Base-by-base conservation (phyloP, 1,140 invertebrate species). In the Xylocopa sonorina region DNA sequence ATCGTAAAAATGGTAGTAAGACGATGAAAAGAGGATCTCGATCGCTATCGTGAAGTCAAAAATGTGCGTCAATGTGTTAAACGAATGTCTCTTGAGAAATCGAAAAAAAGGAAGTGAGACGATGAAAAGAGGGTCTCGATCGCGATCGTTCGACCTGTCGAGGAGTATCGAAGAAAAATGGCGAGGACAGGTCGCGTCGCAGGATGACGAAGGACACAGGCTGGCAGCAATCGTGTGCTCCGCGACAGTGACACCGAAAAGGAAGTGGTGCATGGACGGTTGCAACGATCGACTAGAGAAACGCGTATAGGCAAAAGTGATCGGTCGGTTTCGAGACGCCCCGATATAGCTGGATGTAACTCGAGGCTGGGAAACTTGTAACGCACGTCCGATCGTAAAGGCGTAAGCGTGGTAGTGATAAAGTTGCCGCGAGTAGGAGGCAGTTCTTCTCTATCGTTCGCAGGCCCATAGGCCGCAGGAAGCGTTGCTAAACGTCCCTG, bases 401-500 rank as follows among this genome's bases (percentile, higher is more conserved):
- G 53, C 58, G 81, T 82, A 63, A 72, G 27, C 71, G 79, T 78
- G 66, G 58, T 75, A 60, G 79, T 53, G 64, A 76, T 64, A 55
- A 73, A 29, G 32, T 60, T 72, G 71, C 34, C 68, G 71, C 12
- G 57, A 80, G 48, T 57, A 63, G 58, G 48, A 53, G 78, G 74
- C 43, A 58, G 43, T 51, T 18, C 43, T 60, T n/a, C 66, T 80
- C 46, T 51, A 46, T 72, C 34, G 50, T 24, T 6, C 34, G 34
- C 14, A 50, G 24, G 29, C 32, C 51, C 38, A 78, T 38, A 46
- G 9, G 38, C 34, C 27, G 63, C 12, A 68, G 78, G 41, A 64
- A 79, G 43, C 50, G 43, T 85, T 83, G 69, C 78, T 75, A 75
- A 81, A 87, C 78, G 51, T 55, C 58, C 34, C 21, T 79, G 81